Evolutionary conservation across 2,797 vertebrate species (phyloP), one percentile per base, ranked within the genome.

Genomic region (Rhinichthys osculus): DNA sequence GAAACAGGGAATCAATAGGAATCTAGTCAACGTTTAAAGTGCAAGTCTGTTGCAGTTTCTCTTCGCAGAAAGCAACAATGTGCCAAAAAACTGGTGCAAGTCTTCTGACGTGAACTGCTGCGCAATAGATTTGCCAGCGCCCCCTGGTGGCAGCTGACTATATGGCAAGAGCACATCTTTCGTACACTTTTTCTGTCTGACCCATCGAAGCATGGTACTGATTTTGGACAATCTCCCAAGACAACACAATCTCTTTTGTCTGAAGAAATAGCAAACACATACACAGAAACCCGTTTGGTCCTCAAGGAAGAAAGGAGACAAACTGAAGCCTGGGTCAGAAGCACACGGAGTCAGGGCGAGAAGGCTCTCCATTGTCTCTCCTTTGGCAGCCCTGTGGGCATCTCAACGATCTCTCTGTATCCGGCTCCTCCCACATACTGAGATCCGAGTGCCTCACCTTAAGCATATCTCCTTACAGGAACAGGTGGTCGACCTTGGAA

Each of bases 31-130:
- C 89, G 82, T 94, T 88, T 96, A 96, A 96, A 96, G 96, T 96
- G 96, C 96, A 96, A 95, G 94, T 95, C 95, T 96, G 93, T 94
- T 94, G 95, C 95, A 95, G 95, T 95, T 93, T 94, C 92, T 93
- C 93, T 95, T 92, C 92, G 93, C 93, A 91, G 92, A 89, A 87
- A 66, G 33, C 57, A 89, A 92, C 92, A 89, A 88, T 90, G 94
- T 93, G 93, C 91, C 85, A 86, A 86, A 86, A 85, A 71, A 76
- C 89, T 89, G 90, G 91, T 89, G 90, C 91, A 91, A 81, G 82
- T 82, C 67, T 91, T 91, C 90, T 81, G 92, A 93, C 92, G 90
- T 92, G 83, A 85, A 84, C 87, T 91, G 93, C 92, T 93, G 94
- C 94, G 93, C 94, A 94, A 94, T 92, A 94, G 93, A 94, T 93